Conservation (phyloP, 2,888 invertebrate species). For the Chrysotoxum bicinctum region DNA sequence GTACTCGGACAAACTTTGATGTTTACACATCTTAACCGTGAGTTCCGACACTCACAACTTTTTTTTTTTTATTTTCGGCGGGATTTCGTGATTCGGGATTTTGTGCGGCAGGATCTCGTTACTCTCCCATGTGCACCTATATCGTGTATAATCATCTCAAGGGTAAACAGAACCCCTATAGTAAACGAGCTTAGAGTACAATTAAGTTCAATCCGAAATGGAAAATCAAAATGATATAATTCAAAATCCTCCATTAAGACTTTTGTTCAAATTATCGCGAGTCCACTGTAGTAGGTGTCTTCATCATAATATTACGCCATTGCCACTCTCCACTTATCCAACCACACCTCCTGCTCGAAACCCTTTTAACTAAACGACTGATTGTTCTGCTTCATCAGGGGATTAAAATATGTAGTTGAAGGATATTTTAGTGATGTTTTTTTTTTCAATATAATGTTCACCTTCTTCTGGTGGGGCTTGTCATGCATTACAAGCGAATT, state of each 20-base stretch:
- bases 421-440: slow-evolving; percentile 37
- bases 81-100: no score
- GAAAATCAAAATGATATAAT: no score
- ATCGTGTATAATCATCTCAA: no score
- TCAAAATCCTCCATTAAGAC: neutral
- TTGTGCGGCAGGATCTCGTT: no score
- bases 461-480: slow-evolving; percentile 58
- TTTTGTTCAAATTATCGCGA: neutral
- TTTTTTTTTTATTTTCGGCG: no score
- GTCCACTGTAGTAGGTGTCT: neutral
- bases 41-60: no score
- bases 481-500: slow-evolving; percentile 67
- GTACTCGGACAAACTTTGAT: no score
- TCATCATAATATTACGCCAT: neutral
- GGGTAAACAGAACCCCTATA: no score
- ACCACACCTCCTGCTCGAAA: neutral
- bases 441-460: slow-evolving; percentile 20
- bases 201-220: no score
- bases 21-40: no score
- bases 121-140: no score
- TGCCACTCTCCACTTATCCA: neutral
- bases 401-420: slow-evolving; percentile 49
- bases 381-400: slow-evolving; percentile 68
- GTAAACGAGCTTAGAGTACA: no score
- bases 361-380: slow-evolving; percentile 59